Evolutionary conservation across 1,140 invertebrate genomes (phyloP), one percentile per base, ranked within the genome.

Genomic region (Anoplophora glabripennis): DNA sequence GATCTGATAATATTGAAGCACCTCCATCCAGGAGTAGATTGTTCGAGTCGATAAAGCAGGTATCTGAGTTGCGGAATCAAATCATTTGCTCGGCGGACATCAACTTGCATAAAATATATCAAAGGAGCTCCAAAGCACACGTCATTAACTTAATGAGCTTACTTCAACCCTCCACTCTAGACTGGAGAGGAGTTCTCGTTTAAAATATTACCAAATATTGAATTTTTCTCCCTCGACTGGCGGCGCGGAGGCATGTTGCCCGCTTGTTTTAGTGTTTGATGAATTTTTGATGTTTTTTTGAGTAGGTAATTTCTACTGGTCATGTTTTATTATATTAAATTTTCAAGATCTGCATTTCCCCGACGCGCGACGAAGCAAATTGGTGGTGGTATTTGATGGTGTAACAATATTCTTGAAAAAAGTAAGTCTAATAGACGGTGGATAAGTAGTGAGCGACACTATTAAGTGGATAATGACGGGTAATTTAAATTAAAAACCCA

Each of bases 71-170:
- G 48, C 53, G 52, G 53, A 64, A 64, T 67, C 62, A 64, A 67
- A 67, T 67, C 59, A 67, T 67, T 64, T 59, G 62, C 57, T 59
- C 51, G 52, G 52, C 59, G 61, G 62, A 67, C 59, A 67, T 67
- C 62, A 67, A 59, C 55, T 61, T 59, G 61, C 58, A 64, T 61
- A 61, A 67, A 67, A 63, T 64, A 46, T 66, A 66, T 66, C 57
- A 66, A 66, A 64, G 58, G 64, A 40, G 42, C 42, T 53, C 49
- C 55, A 58, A 56, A 59, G 59, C 57, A 59, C 65, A 64, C 59
- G 61, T 67, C 65, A 67, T 67, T 67, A 67, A 57, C 53, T 49
- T 67, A 64, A 67, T 67, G 65, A 67, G 62, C 57, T 61, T 59
- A 61, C 56, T 64, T 56, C 61, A 17, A 56, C 54, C 49, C 45